Conservation (phyloP, 2,797 vertebrate species). For the Betta splendens region DNA sequence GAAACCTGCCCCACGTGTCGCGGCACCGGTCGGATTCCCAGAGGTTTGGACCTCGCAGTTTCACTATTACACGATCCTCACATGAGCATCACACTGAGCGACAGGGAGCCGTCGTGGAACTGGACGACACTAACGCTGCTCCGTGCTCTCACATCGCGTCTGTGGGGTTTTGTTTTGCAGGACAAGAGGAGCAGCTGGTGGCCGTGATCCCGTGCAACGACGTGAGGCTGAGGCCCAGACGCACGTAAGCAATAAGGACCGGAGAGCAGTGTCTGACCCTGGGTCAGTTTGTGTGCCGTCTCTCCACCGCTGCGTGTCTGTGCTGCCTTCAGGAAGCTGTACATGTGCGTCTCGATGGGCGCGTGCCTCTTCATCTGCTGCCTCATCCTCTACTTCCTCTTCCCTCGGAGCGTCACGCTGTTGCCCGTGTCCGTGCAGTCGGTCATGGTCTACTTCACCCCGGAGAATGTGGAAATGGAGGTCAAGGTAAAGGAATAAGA, state of each 20-base stretch:
- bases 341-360: slow-evolving; percentile 82
- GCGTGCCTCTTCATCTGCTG: slow-evolving; percentile 80
- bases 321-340: slow-evolving; percentile 83
- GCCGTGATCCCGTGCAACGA: slow-evolving; percentile 93
- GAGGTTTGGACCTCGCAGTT: slow-evolving; percentile 67
- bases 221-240: slow-evolving; percentile 86
- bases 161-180: slow-evolving; percentile 63
- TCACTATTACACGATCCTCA: too few species aligned
- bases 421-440: slow-evolving; percentile 83
- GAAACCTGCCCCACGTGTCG: slow-evolving; percentile 86
- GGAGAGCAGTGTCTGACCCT: too few species aligned
- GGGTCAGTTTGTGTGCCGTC: too few species aligned
- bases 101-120: not conserved
- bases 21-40: slow-evolving; percentile 86
- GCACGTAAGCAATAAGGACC: slow-evolving; percentile 85
- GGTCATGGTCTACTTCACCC: slow-evolving; percentile 75
- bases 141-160: slow-evolving; percentile 26
- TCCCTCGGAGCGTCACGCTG: slow-evolving; percentile 84
- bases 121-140: not conserved
- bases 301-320: too few species aligned
- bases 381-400: slow-evolving; percentile 88
- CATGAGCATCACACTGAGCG: slow-evolving; percentile 9
- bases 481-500: too few species aligned
- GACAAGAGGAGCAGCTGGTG: slow-evolving; percentile 86
- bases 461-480: slow-evolving; percentile 68